These are phyloP conservation scores for Maniola jurtina DNA, from an alignment of 1,140 invertebrate genomes.

Conservation along the genomic window DNA sequence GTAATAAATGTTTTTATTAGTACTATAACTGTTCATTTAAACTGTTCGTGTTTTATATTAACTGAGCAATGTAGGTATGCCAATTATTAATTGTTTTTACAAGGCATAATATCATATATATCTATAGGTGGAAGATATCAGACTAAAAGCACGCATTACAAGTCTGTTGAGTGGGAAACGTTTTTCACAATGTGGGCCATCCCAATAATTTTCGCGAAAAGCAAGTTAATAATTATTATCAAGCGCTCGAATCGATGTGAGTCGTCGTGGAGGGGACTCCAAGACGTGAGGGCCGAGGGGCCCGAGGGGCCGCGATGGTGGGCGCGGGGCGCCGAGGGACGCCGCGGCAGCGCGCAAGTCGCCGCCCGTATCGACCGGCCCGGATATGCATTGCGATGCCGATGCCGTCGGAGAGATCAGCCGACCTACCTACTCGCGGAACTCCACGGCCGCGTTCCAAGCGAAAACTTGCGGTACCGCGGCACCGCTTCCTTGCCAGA, in stretches of 20 bases:
- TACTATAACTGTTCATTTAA: too few relatives aligned
- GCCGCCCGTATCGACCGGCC: conserved; percentile 71
- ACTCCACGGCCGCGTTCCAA: conserved; percentile 48
- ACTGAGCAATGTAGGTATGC: too few relatives aligned
- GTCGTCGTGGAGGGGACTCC: conserved; percentile 50
- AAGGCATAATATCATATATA: too few relatives aligned
- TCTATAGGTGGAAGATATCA: too few relatives aligned
- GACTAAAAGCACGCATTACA: too few relatives aligned
- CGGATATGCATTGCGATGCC: conserved; percentile 73
- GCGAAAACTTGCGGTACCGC: conserved; percentile 42
- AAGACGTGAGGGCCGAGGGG: conserved; percentile 54
- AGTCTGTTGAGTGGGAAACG: too few relatives aligned
- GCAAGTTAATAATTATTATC: conserved; percentile 62
- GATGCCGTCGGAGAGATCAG: conserved; percentile 67
- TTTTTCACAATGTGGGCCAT: too few relatives aligned
- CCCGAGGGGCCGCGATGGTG: conserved; percentile 37
- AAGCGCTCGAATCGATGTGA: conserved; percentile 71
- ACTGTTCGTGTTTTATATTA: too few relatives aligned
- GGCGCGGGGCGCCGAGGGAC: conserved; percentile 48
- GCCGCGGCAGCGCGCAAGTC: conserved; percentile 69
- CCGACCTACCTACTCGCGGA: conserved; percentile 58
- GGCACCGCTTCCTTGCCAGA: conserved; percentile 26
- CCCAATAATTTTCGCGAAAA: conserved; percentile 43
- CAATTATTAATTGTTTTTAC: too few relatives aligned
- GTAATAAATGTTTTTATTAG: too few relatives aligned